A percentile compares a stretch with the other conserved stretches of the same genome.
phyloP scores from a whole-genome alignment of 1,140 invertebrate species.

The Lethocerus indicus region DNA sequence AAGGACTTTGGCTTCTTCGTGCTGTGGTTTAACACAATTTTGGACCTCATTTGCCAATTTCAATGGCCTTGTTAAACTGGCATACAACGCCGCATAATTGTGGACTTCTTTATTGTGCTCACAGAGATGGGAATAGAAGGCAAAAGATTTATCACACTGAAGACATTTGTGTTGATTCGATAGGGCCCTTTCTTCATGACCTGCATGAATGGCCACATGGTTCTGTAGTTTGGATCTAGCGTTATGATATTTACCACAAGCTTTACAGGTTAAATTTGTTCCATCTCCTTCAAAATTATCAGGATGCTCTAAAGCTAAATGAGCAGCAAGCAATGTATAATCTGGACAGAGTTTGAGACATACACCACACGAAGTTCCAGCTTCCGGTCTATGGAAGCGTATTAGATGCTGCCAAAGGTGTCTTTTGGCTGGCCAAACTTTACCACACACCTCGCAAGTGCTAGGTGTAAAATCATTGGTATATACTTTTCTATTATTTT shows the following conservation, averaged over 20 bases:
- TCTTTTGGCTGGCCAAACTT: constrained; percentile 40
- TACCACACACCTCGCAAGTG: constrained; percentile 36
- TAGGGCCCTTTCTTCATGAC: constrained; percentile 23
- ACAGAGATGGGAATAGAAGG: constrained; percentile 23
- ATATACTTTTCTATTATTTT: constrained; percentile 15
- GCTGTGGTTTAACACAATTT: too few relatives aligned
- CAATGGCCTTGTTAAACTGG: too few relatives aligned
- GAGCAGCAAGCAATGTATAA: constrained; percentile 32
- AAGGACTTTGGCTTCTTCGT: neutral
- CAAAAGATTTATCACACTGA: constrained; percentile 21
- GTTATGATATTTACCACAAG: constrained; percentile 40
- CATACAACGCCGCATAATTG: constrained; percentile 13
- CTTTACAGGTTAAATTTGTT: constrained; percentile 39
- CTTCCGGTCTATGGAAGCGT: constrained; percentile 34
- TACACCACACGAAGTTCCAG: constrained; percentile 39
- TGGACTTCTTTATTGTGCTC: constrained; percentile 23
- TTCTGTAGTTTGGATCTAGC: constrained; percentile 35
- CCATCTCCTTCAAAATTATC: constrained; percentile 30
- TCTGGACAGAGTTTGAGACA: constrained; percentile 34
- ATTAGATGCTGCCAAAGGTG: constrained; percentile 44
- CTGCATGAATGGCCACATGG: constrained; percentile 38
- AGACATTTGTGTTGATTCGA: constrained; percentile 15
- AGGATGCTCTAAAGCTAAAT: constrained; percentile 31
- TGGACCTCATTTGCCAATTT: too few relatives aligned
- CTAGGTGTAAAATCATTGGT: constrained; percentile 11